Evolutionary conservation across 2,113 vertebrate genomes (phyloP).

Genomic region (Nestor notabilis): DNA sequence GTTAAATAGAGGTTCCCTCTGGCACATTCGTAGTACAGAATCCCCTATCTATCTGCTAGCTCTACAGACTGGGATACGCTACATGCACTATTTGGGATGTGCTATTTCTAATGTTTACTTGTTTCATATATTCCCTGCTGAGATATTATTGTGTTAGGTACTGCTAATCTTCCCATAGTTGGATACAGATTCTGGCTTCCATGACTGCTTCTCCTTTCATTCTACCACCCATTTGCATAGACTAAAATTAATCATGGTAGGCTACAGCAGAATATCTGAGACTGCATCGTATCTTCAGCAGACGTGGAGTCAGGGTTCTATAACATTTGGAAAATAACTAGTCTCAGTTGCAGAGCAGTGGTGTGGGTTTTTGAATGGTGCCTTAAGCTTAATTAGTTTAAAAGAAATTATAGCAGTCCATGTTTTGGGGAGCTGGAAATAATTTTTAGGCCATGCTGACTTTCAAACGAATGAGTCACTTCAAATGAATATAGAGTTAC

Average conservation of each 20-base stretch:
- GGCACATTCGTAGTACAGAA: not conserved
- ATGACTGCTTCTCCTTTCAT: not conserved
- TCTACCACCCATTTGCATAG: not conserved
- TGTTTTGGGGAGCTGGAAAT: not conserved
- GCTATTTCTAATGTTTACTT: not conserved
- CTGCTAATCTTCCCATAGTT: not conserved
- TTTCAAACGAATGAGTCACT: not conserved
- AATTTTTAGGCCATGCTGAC: not conserved
- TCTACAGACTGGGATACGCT: not conserved
- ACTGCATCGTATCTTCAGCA: not conserved
- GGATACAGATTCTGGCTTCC: not conserved
- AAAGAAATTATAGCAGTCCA: not conserved
- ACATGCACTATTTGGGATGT: not conserved
- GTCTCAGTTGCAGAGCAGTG: not conserved
- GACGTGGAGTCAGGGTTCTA: not conserved
- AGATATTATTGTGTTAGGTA: not conserved
- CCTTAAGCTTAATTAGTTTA: not conserved
- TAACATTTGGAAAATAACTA: not conserved
- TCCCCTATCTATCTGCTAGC: not conserved
- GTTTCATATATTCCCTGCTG: not conserved
- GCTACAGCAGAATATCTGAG: not conserved
- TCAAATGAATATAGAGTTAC: not conserved
- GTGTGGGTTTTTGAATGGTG: not conserved
- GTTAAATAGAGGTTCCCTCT: not conserved
- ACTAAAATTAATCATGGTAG: slow-evolving; percentile 49